A percentile compares a stretch with the other conserved stretches of the same genome.
These are phyloP conservation scores for Bhutanitis thaidina DNA, from an alignment of 2,888 invertebrate species.

Conservation along the genomic window DNA sequence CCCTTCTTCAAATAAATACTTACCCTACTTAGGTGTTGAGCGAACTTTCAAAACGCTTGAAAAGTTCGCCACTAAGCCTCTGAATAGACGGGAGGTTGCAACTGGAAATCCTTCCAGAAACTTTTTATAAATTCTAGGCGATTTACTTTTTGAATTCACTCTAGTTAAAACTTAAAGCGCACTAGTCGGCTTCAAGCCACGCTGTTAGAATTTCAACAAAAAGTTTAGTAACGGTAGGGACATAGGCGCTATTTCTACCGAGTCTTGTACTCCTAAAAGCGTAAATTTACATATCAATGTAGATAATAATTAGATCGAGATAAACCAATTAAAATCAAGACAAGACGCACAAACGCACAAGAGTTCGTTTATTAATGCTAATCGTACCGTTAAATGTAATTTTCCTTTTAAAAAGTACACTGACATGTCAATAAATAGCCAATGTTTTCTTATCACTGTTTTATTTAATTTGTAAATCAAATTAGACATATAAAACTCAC, in stretches of 20 bases:
- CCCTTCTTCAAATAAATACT: conserved; percentile 13
- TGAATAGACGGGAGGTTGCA: conserved; percentile 17
- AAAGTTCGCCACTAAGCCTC: conserved; percentile 17
- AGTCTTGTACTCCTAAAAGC: not conserved
- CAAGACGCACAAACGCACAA: too few relatives aligned
- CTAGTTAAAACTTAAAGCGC: conserved; percentile 18
- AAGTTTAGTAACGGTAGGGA: conserved; percentile 2
- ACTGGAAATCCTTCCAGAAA: conserved; percentile 17
- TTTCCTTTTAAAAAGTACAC: too few relatives aligned
- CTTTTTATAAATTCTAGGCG: conserved; percentile 18
- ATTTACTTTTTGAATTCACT: conserved; percentile 19
- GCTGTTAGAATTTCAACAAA: conserved; percentile 5
- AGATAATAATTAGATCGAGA: too few relatives aligned
- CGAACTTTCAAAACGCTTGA: conserved; percentile 15
- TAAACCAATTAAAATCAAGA: too few relatives aligned
- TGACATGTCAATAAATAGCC: too few relatives aligned
- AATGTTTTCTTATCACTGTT: too few relatives aligned
- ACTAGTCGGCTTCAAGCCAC: conserved; percentile 4
- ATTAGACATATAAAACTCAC: too few relatives aligned
- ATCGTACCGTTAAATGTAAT: too few relatives aligned
- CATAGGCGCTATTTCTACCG: not conserved
- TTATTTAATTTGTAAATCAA: too few relatives aligned
- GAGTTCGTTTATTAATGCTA: too few relatives aligned
- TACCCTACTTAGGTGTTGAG: conserved; percentile 14
- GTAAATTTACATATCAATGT: not conserved